Evolutionary conservation across 2,797 vertebrate species (phyloP).

Genomic region (Sebastes itinus): DNA sequence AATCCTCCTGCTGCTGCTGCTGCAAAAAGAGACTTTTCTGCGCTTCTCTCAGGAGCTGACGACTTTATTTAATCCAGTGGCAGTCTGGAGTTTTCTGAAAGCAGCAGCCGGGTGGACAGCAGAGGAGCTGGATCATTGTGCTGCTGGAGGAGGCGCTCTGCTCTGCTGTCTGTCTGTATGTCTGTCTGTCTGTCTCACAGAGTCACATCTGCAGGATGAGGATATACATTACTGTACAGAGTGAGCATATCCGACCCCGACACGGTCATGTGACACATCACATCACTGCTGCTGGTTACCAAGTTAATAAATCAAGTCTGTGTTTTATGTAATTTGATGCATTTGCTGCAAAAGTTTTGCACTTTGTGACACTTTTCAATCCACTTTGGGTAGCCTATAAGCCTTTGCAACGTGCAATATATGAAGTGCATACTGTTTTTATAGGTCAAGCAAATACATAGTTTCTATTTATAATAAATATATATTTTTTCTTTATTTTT

Average conservation of each 20-base stretch:
- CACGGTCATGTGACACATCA: conserved; percentile 50
- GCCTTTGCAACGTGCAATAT: too few relatives aligned
- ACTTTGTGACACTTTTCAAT: neutral
- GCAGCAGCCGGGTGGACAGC: conserved; percentile 9
- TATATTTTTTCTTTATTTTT: too few relatives aligned
- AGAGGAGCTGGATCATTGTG: conserved; percentile 53
- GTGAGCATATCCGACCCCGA: neutral
- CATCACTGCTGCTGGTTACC: neutral
- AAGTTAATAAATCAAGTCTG: neutral
- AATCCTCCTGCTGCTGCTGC: neutral
- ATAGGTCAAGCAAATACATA: too few relatives aligned
- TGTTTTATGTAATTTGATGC: too few relatives aligned
- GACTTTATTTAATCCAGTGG: conserved; percentile 27
- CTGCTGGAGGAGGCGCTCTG: conserved; percentile 29
- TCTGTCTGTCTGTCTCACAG: conserved; percentile 1
- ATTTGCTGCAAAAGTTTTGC: neutral
- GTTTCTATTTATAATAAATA: too few relatives aligned
- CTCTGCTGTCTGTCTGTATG: neutral
- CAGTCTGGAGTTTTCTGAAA: neutral
- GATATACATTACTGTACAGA: neutral
- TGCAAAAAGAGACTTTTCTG: neutral
- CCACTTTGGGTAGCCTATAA: neutral
- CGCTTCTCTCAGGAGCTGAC: conserved; percentile 17
- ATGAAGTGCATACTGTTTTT: too few relatives aligned
- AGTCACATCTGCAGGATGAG: conserved; percentile 48